These are phyloP conservation scores for Ichneumon xanthorius DNA, from an alignment of 2,888 invertebrate genomes.

Conservation along the genomic window DNA sequence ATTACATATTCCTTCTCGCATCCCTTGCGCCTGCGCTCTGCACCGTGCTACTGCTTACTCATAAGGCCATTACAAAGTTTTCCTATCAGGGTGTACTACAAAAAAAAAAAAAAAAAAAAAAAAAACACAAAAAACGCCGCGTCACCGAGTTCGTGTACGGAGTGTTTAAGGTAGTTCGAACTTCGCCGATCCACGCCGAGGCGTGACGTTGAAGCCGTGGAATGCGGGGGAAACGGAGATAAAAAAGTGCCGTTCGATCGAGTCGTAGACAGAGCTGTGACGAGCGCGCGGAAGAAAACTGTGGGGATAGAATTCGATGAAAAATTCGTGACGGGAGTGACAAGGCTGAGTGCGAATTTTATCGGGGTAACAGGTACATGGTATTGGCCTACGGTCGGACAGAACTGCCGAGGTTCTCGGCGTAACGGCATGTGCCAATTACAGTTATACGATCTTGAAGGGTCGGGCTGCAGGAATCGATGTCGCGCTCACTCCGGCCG, in stretches of 20 bases:
- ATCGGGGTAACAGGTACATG: slow-evolving; percentile 10
- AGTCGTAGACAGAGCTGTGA: slow-evolving; percentile 28
- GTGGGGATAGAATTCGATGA: slow-evolving; percentile 23
- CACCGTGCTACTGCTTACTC: slow-evolving; percentile 3
- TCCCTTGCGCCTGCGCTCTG: neutral
- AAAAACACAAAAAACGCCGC: too few relatives aligned
- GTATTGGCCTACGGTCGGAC: slow-evolving; percentile 11
- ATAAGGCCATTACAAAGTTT: slow-evolving; percentile 44
- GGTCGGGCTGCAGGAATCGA: slow-evolving; percentile 19
- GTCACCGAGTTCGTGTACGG: slow-evolving; percentile 19
- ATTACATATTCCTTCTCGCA: neutral
- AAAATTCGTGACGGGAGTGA: slow-evolving; percentile 32
- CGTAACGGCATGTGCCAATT: slow-evolving; percentile 47
- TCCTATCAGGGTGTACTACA: slow-evolving; percentile 22
- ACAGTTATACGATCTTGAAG: slow-evolving; percentile 24
- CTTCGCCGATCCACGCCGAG: slow-evolving; percentile 45
- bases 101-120: neutral
- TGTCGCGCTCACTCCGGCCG: neutral
- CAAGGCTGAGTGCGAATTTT: slow-evolving; percentile 30
- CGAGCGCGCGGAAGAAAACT: slow-evolving; percentile 11
- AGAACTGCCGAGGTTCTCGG: slow-evolving; percentile 31
- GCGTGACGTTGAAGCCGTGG: slow-evolving; percentile 26
- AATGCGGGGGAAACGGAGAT: neutral
- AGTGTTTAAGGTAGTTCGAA: slow-evolving; percentile 15
- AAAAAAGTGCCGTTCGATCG: slow-evolving; percentile 43